These are phyloP conservation scores for Geophilus truncorum DNA, from an alignment of 2,888 invertebrate species.

Conservation along the genomic window DNA sequence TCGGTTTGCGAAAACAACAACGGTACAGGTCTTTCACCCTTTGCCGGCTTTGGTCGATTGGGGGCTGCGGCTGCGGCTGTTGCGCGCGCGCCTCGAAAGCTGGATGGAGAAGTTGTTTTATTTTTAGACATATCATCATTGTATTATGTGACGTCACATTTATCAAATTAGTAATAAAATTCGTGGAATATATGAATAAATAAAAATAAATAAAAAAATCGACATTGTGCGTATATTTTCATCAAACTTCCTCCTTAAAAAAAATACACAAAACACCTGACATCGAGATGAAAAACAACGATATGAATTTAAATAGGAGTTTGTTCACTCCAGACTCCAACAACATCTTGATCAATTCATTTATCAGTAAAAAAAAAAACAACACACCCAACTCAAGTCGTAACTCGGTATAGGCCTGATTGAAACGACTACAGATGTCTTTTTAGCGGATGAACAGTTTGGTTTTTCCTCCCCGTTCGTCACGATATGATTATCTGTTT, in stretches of 20 bases:
- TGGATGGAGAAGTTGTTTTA: not conserved
- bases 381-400: too few relatives aligned
- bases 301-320: too few relatives aligned
- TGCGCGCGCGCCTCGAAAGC: not conserved
- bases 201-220: not conserved
- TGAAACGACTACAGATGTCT: not conserved
- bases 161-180: not conserved
- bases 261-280: not conserved
- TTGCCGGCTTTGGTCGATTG: not conserved
- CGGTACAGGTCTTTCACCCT: conserved; percentile 10
- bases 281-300: too few relatives aligned
- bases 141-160: not conserved
- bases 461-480: not conserved
- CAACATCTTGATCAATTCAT: too few relatives aligned
- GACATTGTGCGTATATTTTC: not conserved
- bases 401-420: too few relatives aligned
- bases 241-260: too few relatives aligned
- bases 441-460: not conserved
- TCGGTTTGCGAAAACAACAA: not conserved
- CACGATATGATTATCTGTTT: not conserved
- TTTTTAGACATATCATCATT: not conserved
- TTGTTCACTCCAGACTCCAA: too few relatives aligned
- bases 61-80: not conserved
- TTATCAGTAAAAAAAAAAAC: too few relatives aligned
- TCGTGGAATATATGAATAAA: not conserved